Evolutionary conservation across 2,797 vertebrate species (phyloP).

Genomic region (Rhynchotus rufescens): DNA sequence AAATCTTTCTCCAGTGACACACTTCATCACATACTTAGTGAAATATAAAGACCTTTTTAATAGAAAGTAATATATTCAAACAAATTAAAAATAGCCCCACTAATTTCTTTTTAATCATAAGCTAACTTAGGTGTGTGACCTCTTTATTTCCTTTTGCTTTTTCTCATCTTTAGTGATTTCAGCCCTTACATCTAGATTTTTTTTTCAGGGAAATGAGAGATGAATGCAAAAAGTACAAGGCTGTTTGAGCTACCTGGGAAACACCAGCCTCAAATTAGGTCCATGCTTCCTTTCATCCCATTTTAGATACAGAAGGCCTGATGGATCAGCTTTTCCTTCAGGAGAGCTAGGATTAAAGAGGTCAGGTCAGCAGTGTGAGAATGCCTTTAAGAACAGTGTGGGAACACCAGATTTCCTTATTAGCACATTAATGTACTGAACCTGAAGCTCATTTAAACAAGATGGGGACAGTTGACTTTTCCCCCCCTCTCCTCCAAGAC

Average conservation of each 20-base stretch:
- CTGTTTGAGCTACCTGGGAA: slow-evolving; percentile 30
- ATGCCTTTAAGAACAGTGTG: slow-evolving; percentile 28
- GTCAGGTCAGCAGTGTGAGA: slow-evolving; percentile 57
- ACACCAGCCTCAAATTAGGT: neutral
- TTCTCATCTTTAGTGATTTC: slow-evolving; percentile 64
- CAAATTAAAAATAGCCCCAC: slow-evolving; percentile 69
- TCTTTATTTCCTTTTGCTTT: slow-evolving; percentile 67
- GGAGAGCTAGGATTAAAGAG: slow-evolving; percentile 68
- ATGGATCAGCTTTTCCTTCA: slow-evolving; percentile 52
- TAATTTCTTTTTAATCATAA: slow-evolving; percentile 75
- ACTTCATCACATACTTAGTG: slow-evolving; percentile 51
- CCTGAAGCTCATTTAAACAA: slow-evolving; percentile 39
- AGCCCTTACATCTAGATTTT: neutral
- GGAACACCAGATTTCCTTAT: slow-evolving; percentile 33
- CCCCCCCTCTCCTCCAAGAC: neutral
- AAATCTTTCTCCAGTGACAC: slow-evolving; percentile 55
- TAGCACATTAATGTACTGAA: slow-evolving; percentile 36
- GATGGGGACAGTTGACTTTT: neutral
- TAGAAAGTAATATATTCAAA: slow-evolving; percentile 70
- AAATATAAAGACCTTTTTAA: slow-evolving; percentile 59
- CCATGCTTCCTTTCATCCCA: neutral
- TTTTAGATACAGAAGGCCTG: slow-evolving; percentile 30
- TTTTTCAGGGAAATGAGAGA: slow-evolving; percentile 24
- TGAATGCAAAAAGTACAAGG: slow-evolving; percentile 15
- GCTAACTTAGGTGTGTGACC: slow-evolving; percentile 60